These are phyloP conservation scores for Siniperca undulata DNA, from an alignment of 2,797 vertebrate genomes.

Conservation along the genomic window DNA sequence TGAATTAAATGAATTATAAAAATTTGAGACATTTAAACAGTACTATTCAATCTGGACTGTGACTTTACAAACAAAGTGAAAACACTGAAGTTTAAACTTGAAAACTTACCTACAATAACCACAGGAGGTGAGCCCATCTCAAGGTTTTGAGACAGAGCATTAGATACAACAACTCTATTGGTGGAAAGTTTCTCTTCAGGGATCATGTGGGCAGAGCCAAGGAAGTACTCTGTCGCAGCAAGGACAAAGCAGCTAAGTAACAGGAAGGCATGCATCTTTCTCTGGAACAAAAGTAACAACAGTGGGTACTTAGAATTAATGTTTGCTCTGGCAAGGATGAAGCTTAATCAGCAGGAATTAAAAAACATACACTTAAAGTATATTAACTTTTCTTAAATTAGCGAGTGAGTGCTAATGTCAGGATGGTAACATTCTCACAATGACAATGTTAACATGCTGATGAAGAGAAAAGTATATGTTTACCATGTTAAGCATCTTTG, in stretches of 20 bases:
- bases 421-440: no score
- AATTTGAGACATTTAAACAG: background rate
- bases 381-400: no score
- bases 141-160: slow-evolving; percentile 44
- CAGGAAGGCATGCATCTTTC: slow-evolving; percentile 67
- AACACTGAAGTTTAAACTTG: background rate
- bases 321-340: background rate
- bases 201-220: slow-evolving; percentile 75
- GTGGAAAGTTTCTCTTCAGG: slow-evolving; percentile 58
- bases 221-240: slow-evolving; percentile 42
- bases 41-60: background rate
- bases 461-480: no score
- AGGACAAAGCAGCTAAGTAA: slow-evolving; percentile 70
- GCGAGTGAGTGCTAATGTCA: no score
- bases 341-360: no score
- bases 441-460: no score
- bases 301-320: background rate
- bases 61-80: background rate
- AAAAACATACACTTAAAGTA: no score
- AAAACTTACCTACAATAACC: slow-evolving; percentile 73
- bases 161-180: slow-evolving; percentile 41
- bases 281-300: slow-evolving; percentile 36
- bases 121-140: slow-evolving; percentile 54
- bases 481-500: no score
- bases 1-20: background rate